Evolutionary conservation across 30 jellyfish, hydroid and myxozoan species (phyloP).

Genomic region (Aurelia sp.): DNA sequence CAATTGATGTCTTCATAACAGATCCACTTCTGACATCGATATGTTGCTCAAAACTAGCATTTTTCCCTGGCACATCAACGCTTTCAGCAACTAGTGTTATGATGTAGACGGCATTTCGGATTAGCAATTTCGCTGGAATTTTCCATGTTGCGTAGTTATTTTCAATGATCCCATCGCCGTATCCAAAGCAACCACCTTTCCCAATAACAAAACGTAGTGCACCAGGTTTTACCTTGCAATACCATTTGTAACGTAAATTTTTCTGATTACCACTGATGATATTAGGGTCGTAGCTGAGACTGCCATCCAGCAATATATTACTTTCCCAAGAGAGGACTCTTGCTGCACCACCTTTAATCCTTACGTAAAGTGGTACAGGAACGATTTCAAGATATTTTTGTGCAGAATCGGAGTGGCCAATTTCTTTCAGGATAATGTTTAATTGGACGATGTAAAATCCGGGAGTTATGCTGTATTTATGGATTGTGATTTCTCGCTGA

Average conservation of each 20-base stretch:
- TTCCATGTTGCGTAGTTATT: conserved; percentile 4
- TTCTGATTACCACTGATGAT: neutral
- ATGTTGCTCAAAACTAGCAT: neutral
- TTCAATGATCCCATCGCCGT: conserved; percentile 14
- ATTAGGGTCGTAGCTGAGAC: conserved; percentile 27
- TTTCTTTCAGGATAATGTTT: neutral
- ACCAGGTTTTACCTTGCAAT: conserved; percentile 22
- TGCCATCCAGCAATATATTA: conserved; percentile 15
- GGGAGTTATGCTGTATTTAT: conserved; percentile 15
- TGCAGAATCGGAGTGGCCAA: conserved; percentile 20
- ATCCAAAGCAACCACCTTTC: conserved; percentile 42
- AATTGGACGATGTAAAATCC: conserved; percentile 4
- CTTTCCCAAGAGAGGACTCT: conserved; percentile 7
- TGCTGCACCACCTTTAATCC: conserved; percentile 5
- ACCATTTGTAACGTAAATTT: conserved; percentile 22
- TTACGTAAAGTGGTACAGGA: conserved; percentile 8
- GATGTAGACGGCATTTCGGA: conserved; percentile 5
- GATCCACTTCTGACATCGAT: conserved; percentile 24
- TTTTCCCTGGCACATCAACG: conserved; percentile 1
- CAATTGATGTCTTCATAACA: neutral
- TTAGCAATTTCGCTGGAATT: conserved; percentile 25
- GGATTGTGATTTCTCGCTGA: conserved; percentile 22
- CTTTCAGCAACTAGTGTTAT: conserved; percentile 10
- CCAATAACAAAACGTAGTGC: conserved; percentile 14
- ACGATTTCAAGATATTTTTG: conserved; percentile 14